Evolutionary conservation across 2,888 invertebrate genomes (phyloP), one percentile per base, ranked within the genome.

Genomic region (Patella depressa): DNA sequence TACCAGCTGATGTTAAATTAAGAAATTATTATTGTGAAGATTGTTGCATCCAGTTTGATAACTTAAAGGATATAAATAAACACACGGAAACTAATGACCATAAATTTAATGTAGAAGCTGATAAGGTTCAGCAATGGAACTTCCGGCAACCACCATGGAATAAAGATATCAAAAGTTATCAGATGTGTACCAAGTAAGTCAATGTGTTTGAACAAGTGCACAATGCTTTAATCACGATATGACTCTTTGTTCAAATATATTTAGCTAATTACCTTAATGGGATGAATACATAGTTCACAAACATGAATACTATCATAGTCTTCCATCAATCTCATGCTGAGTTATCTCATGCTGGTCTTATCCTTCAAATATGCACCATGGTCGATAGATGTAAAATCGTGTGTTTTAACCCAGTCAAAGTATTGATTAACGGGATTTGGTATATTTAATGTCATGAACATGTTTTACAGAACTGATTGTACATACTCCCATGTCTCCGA

Each of bases 101-200:
- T 82, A 87, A 80, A 74, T 85, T 86, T 76, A 90, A 90, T 76
- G 87, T 90, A 14, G 88, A 88, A 82, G 88, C 87, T 1, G 91
- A 90, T 80, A 86, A 85, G 53, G 90, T 90, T 71, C 89, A 88
- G 74, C 90, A 89, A 85, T 91, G 91, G 91, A 91, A 90, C 81
- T 89, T 84, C 83, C 80, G 90, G 55, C 90, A 89, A 74, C 91
- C 91, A 29, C 89, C 90, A 2, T 90, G 90, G 90, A 88, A 85
- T 19, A 24, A 24, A 19, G 14, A 19, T 24, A 65, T 65, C 2
- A 65, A 19, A 3, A 17, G 0, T 12, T 65, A 24, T 65, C 19
- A 19, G 11, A 0, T 65, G 24, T 65, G 65, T 65, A 11, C 19
- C 19, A 65, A 65, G 65, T 65, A 65, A 65, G 65, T 45, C 45